These are phyloP conservation scores for Silvanus unidentatus DNA, from an alignment of 2,888 invertebrate genomes.

Conservation along the genomic window DNA sequence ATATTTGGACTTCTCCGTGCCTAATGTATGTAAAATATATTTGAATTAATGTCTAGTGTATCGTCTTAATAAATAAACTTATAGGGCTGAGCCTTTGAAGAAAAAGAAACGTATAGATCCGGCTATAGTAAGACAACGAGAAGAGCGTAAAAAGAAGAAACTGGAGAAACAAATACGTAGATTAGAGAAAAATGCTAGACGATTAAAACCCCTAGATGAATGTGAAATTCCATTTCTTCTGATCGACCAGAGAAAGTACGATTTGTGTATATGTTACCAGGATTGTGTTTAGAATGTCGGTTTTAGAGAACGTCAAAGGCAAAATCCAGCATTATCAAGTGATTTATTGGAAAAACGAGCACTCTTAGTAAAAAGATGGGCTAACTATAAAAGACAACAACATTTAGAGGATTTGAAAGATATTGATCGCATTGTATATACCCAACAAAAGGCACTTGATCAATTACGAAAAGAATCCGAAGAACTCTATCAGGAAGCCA, in stretches of 20 bases:
- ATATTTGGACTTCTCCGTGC: constrained; percentile 38
- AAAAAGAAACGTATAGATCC: constrained; percentile 86
- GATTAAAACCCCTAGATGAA: constrained; percentile 88
- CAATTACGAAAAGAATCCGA: constrained; percentile 76
- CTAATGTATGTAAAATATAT: constrained; percentile 38
- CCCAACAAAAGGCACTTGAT: constrained; percentile 73
- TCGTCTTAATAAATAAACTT: constrained; percentile 22
- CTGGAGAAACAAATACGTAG: constrained; percentile 81
- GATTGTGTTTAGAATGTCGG: too few species aligned
- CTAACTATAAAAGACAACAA: constrained; percentile 60
- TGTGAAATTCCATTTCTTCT: constrained; percentile 66
- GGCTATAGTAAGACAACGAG: constrained; percentile 68
- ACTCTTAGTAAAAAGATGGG: constrained; percentile 70
- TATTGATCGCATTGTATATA: constrained; percentile 60
- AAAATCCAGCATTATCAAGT: constrained; percentile 46
- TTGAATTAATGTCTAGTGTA: not conserved
- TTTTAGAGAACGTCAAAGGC: constrained; percentile 44
- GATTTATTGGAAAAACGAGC: constrained; percentile 61
- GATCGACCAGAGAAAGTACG: constrained; percentile 59
- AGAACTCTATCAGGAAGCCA: constrained; percentile 80
- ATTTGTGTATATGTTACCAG: too few species aligned
- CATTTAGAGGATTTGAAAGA: constrained; percentile 60
- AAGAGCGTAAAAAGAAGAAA: constrained; percentile 74
- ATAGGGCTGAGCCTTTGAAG: constrained; percentile 81
- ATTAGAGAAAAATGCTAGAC: constrained; percentile 72